These are phyloP conservation scores for Fundulus diaphanus DNA, from an alignment of 2,797 vertebrate genomes.

Conservation along the genomic window DNA sequence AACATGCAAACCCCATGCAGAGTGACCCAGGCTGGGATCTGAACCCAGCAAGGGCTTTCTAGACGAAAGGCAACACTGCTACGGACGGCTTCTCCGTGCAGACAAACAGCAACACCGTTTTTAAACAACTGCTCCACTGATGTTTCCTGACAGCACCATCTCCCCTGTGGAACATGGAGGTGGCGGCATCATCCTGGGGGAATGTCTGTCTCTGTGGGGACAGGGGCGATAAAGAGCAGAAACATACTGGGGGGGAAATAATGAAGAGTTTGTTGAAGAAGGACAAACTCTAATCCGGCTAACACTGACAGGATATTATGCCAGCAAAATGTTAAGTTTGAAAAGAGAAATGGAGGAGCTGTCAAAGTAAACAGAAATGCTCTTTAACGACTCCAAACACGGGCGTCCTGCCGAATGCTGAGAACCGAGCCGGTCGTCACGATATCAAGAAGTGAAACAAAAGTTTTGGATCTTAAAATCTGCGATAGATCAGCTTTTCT, in stretches of 20 bases:
- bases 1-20: no score
- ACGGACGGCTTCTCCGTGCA: no score
- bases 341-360: not conserved
- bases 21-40: not conserved
- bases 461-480: not conserved
- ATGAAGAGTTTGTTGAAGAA: not conserved
- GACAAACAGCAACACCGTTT: no score
- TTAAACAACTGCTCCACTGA: no score
- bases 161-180: no score
- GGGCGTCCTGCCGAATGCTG: not conserved
- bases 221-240: no score
- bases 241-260: no score
- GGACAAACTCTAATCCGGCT: not conserved
- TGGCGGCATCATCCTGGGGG: no score
- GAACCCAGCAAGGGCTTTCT: not conserved
- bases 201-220: no score
- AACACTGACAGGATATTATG: not conserved
- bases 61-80: no score
- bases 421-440: not conserved
- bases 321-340: not conserved
- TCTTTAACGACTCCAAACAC: not conserved
- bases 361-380: not conserved
- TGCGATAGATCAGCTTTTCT: no score
- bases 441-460: not conserved
- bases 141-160: no score